Evolutionary conservation across 2,797 vertebrate species (phyloP).

Genomic region (Lithobates pipiens): DNA sequence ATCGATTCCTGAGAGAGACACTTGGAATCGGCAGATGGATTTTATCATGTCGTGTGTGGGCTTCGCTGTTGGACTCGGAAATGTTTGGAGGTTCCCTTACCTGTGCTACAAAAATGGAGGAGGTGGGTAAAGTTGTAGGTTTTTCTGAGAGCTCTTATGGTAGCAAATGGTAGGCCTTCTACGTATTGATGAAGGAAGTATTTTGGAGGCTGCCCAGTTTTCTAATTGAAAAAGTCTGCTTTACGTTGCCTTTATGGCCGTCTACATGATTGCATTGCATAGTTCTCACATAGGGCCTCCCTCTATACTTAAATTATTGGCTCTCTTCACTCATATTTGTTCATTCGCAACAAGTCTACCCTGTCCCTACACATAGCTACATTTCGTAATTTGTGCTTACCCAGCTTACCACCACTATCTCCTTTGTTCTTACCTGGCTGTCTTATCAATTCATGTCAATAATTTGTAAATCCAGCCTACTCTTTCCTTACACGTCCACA

Average conservation of each 20-base stretch:
- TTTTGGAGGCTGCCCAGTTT: neutral
- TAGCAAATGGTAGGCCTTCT: neutral
- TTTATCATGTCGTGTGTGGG: constrained; percentile 98
- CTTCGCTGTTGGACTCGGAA: constrained; percentile 92
- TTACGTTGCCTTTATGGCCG: neutral
- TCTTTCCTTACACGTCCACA: neutral
- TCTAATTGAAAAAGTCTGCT: neutral
- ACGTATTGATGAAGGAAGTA: neutral
- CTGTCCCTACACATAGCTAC: neutral
- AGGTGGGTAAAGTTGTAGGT: constrained; percentile 77
- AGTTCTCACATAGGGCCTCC: neutral
- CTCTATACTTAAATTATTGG: too few relatives aligned
- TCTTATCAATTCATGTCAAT: neutral
- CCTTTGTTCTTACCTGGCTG: too few relatives aligned
- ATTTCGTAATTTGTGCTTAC: neutral
- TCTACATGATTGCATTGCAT: neutral
- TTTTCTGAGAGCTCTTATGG: neutral
- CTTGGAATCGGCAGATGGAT: constrained; percentile 96
- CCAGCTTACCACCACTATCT: too few relatives aligned
- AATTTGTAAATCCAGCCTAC: neutral
- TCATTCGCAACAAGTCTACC: neutral
- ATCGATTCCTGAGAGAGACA: constrained; percentile 82
- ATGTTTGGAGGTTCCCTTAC: constrained; percentile 96
- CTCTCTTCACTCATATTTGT: neutral
- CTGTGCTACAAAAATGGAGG: constrained; percentile 97